phyloP scores from a whole-genome alignment of 2,888 invertebrate genomes.

The Agonopterix alstromeriana region DNA sequence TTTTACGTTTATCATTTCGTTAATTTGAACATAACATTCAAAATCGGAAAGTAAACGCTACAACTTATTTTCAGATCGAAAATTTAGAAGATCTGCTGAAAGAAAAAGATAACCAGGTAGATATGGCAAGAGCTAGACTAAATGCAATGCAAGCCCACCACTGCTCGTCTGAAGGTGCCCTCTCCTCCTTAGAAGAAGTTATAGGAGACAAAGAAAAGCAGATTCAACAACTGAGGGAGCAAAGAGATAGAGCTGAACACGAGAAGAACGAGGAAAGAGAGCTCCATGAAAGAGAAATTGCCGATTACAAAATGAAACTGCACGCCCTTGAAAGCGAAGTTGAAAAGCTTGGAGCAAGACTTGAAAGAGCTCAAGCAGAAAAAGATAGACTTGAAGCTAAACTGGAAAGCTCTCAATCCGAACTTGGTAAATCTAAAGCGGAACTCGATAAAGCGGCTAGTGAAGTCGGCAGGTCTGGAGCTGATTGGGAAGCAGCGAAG shows the following conservation, averaged over 20 bases:
- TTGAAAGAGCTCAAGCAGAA: constrained; percentile 93
- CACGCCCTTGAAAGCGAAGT: constrained; percentile 94
- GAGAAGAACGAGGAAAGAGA: constrained; percentile 98
- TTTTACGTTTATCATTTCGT: too few relatives aligned
- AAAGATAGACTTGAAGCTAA: constrained; percentile 94
- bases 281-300: constrained; percentile 93
- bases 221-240: constrained; percentile 95
- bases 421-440: constrained; percentile 95
- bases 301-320: constrained; percentile 96
- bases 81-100: constrained; percentile 97
- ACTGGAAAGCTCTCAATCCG: constrained; percentile 94
- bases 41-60: too few relatives aligned
- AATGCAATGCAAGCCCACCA: constrained; percentile 97
- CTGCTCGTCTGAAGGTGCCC: constrained; percentile 93
- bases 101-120: constrained; percentile 98
- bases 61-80: constrained; percentile 85
- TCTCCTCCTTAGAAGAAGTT: constrained; percentile 95
- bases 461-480: constrained; percentile 92
- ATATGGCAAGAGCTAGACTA: constrained; percentile 92
- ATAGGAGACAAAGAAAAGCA: constrained; percentile 98
- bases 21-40: too few relatives aligned
- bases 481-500: constrained; percentile 91
- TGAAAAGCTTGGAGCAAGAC: constrained; percentile 89
- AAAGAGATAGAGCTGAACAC: constrained; percentile 95
- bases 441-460: constrained; percentile 94